phyloP scores from a whole-genome alignment of 2,113 vertebrate species.

The Peromyscus maniculatus region DNA sequence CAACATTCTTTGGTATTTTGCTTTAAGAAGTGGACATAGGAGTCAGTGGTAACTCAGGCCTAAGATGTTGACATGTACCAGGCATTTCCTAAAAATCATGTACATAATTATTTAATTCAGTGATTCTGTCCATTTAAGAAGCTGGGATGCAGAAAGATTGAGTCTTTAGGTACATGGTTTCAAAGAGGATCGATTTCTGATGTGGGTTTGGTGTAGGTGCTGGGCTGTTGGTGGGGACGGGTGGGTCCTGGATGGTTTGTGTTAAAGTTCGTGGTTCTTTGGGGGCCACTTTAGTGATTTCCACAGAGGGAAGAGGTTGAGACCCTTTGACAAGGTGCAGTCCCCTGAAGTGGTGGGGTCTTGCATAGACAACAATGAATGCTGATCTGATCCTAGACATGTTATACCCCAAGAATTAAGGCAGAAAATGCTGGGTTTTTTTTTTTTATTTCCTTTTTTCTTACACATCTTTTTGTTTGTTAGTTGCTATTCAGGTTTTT shows the following conservation, averaged over 20 bases:
- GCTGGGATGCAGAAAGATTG: fast-evolving
- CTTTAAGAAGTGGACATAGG: not conserved
- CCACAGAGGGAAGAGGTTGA: not conserved
- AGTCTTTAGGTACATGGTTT: fast-evolving
- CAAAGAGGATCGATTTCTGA: fast-evolving
- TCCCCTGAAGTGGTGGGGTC: too few species aligned
- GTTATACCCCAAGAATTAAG: not conserved
- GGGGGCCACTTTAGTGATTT: fast-evolving
- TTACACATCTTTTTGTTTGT: not conserved
- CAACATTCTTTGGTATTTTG: fast-evolving
- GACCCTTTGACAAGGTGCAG: fast-evolving
- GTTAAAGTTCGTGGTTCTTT: fast-evolving
- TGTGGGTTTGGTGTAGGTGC: fast-evolving
- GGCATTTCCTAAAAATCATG: fast-evolving
- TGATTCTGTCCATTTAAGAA: not conserved
- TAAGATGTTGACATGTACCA: fast-evolving
- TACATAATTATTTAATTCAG: fast-evolving
- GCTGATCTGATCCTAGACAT: not conserved
- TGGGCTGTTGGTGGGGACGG: fast-evolving
- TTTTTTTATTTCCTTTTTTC: not conserved
- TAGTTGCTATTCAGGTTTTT: not conserved
- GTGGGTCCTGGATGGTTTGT: too few species aligned
- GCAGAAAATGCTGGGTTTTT: not conserved
- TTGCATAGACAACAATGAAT: fast-evolving
- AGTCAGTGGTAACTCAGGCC: fast-evolving